Percentiles rank a stretch among this genome's conserved stretches.
phyloP scores from a whole-genome alignment of 1,140 invertebrate species.

The Diuraphis noxia region DNA sequence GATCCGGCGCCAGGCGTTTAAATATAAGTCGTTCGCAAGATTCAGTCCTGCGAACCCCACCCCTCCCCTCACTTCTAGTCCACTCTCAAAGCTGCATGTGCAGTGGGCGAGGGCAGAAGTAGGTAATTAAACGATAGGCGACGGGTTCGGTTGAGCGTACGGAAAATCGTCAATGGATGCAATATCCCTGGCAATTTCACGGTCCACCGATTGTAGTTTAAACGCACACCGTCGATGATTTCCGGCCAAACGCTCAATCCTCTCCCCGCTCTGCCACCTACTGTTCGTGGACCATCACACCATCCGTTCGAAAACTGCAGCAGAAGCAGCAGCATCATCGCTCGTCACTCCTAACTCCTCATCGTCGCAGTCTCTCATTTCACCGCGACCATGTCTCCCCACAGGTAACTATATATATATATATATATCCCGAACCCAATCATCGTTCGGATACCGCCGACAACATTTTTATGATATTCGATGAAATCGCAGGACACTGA shows the following conservation, averaged over 20 bases:
- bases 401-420: background rate
- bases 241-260: background rate
- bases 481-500: too few species aligned
- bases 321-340: too few species aligned
- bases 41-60: background rate
- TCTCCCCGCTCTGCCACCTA: background rate
- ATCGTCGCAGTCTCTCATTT: background rate
- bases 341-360: background rate
- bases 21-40: background rate
- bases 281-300: background rate
- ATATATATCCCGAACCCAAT: too few species aligned
- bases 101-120: background rate
- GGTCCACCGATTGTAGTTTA: background rate
- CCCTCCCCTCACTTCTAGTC: too few species aligned
- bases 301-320: background rate
- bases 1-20: background rate
- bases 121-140: slow-evolving; percentile 42
- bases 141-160: slow-evolving; percentile 28
- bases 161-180: slow-evolving; percentile 40
- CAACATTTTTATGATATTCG: too few species aligned
- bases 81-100: background rate
- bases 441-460: too few species aligned
- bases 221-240: slow-evolving; percentile 1
- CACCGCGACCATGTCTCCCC: background rate
- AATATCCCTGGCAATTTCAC: slow-evolving; percentile 48